phyloP scores from a whole-genome alignment of 2,113 vertebrate species.

The Gopherus evgoodei region DNA sequence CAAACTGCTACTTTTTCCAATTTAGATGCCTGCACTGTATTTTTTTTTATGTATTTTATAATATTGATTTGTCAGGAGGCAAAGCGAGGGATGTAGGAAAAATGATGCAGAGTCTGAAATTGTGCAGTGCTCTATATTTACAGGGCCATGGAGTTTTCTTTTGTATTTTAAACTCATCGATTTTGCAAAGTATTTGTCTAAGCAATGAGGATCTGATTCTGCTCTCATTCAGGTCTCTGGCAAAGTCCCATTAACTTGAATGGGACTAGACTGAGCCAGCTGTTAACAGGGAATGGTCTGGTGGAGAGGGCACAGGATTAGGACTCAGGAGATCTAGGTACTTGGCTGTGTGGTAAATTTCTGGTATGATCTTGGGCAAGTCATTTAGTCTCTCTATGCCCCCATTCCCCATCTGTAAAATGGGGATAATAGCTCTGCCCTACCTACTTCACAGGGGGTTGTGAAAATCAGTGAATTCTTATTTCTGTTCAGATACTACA shows the following conservation, averaged over 20 bases:
- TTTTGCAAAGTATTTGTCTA: background rate
- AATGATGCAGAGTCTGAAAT: background rate
- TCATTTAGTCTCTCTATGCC: background rate
- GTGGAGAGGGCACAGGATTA: background rate
- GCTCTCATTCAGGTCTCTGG: background rate
- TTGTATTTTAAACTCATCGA: slow-evolving; percentile 11
- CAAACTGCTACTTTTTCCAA: slow-evolving; percentile 16
- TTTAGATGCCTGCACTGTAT: slow-evolving; percentile 6
- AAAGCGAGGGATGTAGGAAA: background rate
- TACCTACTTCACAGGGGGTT: background rate
- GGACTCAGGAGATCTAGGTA: background rate
- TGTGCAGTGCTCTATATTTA: background rate
- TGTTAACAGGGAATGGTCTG: accelerated
- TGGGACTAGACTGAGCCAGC: background rate
- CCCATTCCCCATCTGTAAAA: background rate
- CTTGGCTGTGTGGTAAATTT: background rate
- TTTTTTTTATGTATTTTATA: slow-evolving; percentile 56
- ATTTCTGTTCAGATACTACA: background rate
- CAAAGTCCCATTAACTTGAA: background rate
- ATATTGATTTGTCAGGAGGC: slow-evolving; percentile 53
- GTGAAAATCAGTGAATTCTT: background rate
- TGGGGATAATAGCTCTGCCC: background rate
- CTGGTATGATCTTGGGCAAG: background rate
- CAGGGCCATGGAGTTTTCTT: background rate
- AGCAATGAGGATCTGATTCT: background rate